A percentile compares a stretch with the other conserved stretches of the same genome.
Evolutionary conservation across 2,113 vertebrate species (phyloP).

Genomic region (Ramphastos sulfuratus): DNA sequence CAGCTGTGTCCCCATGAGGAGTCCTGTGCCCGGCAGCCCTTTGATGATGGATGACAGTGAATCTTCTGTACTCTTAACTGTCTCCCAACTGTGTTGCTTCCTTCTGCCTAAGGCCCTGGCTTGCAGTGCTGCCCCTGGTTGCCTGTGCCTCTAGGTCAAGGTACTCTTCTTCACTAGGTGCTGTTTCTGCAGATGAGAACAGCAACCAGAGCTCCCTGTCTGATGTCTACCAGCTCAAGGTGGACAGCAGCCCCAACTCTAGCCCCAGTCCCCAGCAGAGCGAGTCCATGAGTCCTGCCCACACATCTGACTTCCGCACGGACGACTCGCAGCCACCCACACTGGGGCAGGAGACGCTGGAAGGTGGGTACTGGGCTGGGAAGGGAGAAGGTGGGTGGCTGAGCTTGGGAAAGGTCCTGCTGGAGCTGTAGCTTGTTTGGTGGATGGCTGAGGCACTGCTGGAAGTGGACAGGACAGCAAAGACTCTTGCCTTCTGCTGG

Average conservation of each 20-base stretch:
- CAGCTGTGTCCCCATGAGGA: rapidly evolving
- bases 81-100: neutral
- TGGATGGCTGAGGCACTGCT: neutral
- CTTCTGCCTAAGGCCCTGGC: neutral
- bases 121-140: rapidly evolving
- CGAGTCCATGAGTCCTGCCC: constrained; percentile 88
- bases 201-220: constrained; percentile 98
- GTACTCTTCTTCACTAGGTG: constrained; percentile 52
- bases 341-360: constrained; percentile 92
- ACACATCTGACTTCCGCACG: constrained; percentile 85
- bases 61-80: neutral
- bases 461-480: neutral
- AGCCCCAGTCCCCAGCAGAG: constrained; percentile 93
- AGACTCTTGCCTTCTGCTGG: neutral
- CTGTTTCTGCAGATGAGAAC: constrained; percentile 88
- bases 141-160: neutral
- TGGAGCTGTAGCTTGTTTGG: rapidly evolving
- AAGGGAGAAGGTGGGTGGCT: neutral
- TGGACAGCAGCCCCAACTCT: constrained; percentile 93
- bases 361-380: constrained; percentile 76
- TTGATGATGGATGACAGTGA: rapidly evolving
- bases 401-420: neutral
- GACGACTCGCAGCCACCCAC: constrained; percentile 96
- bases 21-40: neutral
- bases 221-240: constrained; percentile 91